Evolutionary conservation across 2,113 vertebrate species (phyloP), one percentile per base, ranked within the genome.

Genomic region (Pitta sordida): DNA sequence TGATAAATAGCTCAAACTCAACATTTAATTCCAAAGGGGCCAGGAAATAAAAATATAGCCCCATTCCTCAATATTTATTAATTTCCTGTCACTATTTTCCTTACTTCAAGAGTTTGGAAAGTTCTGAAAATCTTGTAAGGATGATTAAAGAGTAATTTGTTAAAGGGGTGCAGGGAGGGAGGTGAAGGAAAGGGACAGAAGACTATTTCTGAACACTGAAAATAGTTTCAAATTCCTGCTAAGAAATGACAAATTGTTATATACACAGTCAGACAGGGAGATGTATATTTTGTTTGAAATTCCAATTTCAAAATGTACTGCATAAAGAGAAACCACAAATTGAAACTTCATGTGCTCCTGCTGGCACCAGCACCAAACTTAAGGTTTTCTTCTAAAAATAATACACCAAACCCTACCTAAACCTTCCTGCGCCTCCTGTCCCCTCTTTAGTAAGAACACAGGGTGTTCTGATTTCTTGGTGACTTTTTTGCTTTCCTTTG

Each of bases 201-300:
- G 69, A 83, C 39, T 87, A 60, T 83, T 96, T 91, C 83, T 90
- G 62, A 92, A 65, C 19, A 65, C 93, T 67, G 94, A 96, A 96
- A 95, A 93, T 93, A 96, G 93, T 93, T 96, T 94, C 82, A 93
- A 87, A 85, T 94, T 95, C 92, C 91, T 70, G 4, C 94, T 84
- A 95, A 95, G 92, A 91, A 92, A 70, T 90, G 88, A 96, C 91
- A 97, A 95, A 96, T 92, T 88, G 51, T 90, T 90, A 82, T 73
- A 87, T 43, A 93, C 53, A 81, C 81, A 87, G 55, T 82, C 81
- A 80, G 78, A 94, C 83, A 87, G 7, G 1, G 88, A 92, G 48
- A 95, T 90, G 90, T 94, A 93, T 96, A 96, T 96, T 96, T 96
- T 95, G 87, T 44, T 96, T 95, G 80, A 90, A 94, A 95, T 96